phyloP scores from a whole-genome alignment of 2,113 vertebrate species.

The Oplegnathus fasciatus region DNA sequence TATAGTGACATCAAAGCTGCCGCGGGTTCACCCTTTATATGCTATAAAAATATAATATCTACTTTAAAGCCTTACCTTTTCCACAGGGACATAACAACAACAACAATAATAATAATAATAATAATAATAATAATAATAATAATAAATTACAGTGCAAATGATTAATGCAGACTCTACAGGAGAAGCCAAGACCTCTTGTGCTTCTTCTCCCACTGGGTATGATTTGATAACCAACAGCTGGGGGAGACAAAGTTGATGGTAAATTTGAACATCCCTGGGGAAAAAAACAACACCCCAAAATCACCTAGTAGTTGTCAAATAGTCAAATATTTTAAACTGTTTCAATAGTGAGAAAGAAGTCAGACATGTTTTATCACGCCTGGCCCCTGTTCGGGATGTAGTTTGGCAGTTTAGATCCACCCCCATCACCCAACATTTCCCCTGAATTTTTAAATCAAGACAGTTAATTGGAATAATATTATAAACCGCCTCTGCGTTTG shows the following conservation, averaged over 20 bases:
- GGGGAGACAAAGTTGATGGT: neutral
- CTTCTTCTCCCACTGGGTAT: conserved; percentile 17
- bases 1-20: neutral
- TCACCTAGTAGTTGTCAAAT: too few relatives aligned
- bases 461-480: conserved; percentile 3
- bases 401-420: neutral
- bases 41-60: neutral
- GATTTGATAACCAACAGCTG: conserved; percentile 31
- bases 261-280: neutral
- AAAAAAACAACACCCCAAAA: neutral
- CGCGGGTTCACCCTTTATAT: neutral
- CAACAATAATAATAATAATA: conserved; percentile 10
- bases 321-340: neutral
- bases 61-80: neutral
- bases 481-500: neutral
- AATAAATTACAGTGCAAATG: conserved; percentile 8
- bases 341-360: neutral
- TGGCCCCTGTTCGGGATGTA: neutral
- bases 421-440: neutral
- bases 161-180: conserved; percentile 9
- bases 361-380: conserved; percentile 2
- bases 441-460: neutral
- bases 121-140: neutral
- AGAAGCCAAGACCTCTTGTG: neutral
- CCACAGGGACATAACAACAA: neutral